These are phyloP conservation scores for Odontothrips loti DNA, from an alignment of 2,888 invertebrate species.

Conservation along the genomic window DNA sequence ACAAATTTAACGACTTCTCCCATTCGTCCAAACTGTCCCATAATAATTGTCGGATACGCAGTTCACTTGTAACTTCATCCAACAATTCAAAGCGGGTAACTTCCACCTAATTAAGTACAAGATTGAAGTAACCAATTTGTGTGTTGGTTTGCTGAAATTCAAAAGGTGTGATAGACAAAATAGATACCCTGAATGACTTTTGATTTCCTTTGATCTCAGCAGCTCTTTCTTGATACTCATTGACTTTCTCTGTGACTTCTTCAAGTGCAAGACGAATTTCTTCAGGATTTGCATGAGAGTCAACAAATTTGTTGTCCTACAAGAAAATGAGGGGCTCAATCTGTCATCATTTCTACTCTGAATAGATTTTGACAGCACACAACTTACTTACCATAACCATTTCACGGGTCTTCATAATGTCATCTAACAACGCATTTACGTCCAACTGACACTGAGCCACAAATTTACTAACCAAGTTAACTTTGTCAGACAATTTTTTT, in stretches of 20 bases:
- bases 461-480: constrained; percentile 63
- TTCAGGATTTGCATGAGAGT: constrained; percentile 64
- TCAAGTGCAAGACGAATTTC: constrained; percentile 62
- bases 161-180: too few relatives aligned
- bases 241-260: constrained; percentile 59
- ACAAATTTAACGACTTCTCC: constrained; percentile 49
- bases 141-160: background rate
- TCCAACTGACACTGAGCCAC: constrained; percentile 72
- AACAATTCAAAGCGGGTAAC: constrained; percentile 76
- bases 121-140: constrained; percentile 30
- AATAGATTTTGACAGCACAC: constrained; percentile 30
- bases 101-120: constrained; percentile 58
- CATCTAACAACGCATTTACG: constrained; percentile 65
- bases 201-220: constrained; percentile 75
- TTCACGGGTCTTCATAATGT: constrained; percentile 67
- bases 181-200: constrained; percentile 70
- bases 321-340: constrained; percentile 31
- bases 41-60: constrained; percentile 71
- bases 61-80: constrained; percentile 72
- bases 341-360: constrained; percentile 27
- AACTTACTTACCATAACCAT: constrained; percentile 52
- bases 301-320: constrained; percentile 71
- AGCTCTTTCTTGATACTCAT: constrained; percentile 61
- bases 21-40: constrained; percentile 72
- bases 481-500: background rate